Evolutionary conservation across 2,797 vertebrate genomes (phyloP), one percentile per base, ranked within the genome.

Genomic region (Spea hammondii): DNA sequence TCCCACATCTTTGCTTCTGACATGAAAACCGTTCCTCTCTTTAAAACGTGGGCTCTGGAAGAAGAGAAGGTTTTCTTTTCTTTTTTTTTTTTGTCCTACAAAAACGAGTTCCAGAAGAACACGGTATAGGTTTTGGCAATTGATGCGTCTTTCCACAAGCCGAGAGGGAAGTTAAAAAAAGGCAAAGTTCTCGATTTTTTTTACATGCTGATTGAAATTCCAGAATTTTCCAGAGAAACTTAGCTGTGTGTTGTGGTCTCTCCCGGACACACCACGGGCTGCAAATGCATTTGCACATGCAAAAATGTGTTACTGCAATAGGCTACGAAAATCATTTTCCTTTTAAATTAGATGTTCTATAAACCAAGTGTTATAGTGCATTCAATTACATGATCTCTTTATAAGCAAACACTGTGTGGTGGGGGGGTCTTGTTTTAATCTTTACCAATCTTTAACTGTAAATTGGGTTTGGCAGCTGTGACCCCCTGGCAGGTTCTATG

Each of bases 121-220:
- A 82, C 79, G 70, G 79, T 82, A 82, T 77, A 82, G 65, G 70
- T 68, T 82, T 74, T 82, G 79, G 79, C 74, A 82, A 77, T 5
- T 77, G 14, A 77, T 62, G 9, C 49, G 44, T 82, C 75, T 82
- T 82, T 82, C 79, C 79, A 81, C 79, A 65, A 77, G 70, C 70
- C 64, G 68, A 71, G 64, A 70, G 76, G 74, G 79, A 66, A 48
- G 67, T 68, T 57, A 62, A 17, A 59, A 32, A n/a, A 77, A 72
- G 74, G 70, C 79, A 82, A 73, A 77, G 70, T 73, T 57, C 74
- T 77, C 12, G 64, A 77, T 81, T 81, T 81, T 81, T n/a, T 77
- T 73, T 69, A 82, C 79, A 82, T 77, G 45, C 75, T 82, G 79
- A 81, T 82, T 82, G 74, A 82, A 82, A 82, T 82, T 77, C 79